These are phyloP conservation scores for Rhipidura dahli DNA, from an alignment of 2,113 vertebrate species.

Conservation along the genomic window DNA sequence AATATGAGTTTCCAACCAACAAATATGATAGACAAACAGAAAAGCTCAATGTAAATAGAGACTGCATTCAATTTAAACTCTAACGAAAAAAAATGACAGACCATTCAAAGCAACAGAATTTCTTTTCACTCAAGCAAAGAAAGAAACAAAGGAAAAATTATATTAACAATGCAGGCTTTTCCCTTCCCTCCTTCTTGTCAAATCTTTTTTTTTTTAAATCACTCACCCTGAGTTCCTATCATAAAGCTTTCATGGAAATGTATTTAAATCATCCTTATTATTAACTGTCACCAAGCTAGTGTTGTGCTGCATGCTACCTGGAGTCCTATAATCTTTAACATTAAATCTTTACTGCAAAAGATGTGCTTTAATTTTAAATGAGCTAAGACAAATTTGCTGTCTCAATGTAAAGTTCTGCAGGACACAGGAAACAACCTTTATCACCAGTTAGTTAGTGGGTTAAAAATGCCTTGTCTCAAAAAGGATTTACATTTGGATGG, in stretches of 20 bases:
- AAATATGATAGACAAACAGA: neutral
- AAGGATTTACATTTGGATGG: neutral
- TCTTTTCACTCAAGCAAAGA: neutral
- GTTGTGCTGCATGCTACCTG: neutral
- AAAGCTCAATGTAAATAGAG: neutral
- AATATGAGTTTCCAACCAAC: constrained; percentile 12
- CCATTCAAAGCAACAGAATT: neutral
- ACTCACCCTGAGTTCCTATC: neutral
- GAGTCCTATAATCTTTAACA: neutral
- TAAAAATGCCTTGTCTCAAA: neutral
- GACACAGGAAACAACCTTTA: neutral
- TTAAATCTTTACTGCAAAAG: neutral
- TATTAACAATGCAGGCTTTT: neutral
- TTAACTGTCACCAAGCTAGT: neutral
- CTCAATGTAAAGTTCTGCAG: neutral
- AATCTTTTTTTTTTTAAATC: neutral
- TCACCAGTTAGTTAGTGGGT: neutral
- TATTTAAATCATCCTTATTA: neutral
- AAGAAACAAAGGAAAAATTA: neutral
- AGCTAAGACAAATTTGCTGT: neutral
- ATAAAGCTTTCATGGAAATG: neutral
- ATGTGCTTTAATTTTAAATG: neutral
- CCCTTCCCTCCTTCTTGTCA: neutral
- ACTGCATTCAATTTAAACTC: neutral
- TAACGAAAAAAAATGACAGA: constrained; percentile 12